Base-by-base conservation (phyloP, 1,140 invertebrate genomes). In the Teleogryllus occipitalis region DNA sequence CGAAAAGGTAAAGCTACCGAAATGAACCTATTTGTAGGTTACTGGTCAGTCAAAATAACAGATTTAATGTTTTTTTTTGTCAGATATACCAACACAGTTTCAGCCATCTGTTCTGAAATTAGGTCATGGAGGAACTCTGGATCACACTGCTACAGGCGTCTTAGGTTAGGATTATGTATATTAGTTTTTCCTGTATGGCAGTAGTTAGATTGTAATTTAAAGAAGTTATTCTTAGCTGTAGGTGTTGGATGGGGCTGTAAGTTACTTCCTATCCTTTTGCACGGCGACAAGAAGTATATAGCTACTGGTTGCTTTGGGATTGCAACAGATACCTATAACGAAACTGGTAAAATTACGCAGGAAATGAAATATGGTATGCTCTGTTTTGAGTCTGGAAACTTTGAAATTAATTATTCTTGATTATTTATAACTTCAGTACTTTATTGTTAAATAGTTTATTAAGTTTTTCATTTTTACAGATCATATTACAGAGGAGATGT, bases 261-360 rank as follows among this genome's bases (percentile, higher is more conserved):
- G 80, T 79, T 81, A 14, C 75, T 85, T 10, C 80, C 84, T n/a
- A 39, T 81, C 21, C 79, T 84, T 47, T 80, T 84, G 3, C 81
- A 82, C 78, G 83, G 83, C 74, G 48, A 80, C 8, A 85, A 84
- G 79, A 81, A 78, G 54, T 65, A 65, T 7, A 75, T 79, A 12
- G 83, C 82, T 0, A 81, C 79, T 39, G 84, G 82, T 12, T 81
- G 82, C 74, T 74, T 85, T 15, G 84, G 84, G n/a, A 82, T 83
- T 27, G 82, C 83, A 7, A 85, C 84, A 10, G 81, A 83, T 79
- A 85, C 84, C 0, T 84, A 82, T 78, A 84, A 85, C 79, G 82
- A 83, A 47, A 80, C 78, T 21, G 83, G 83, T 49, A 74, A 76
- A 77, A 78, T 83, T 21, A 83, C 75, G 10, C 78, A 82, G 79